These are phyloP conservation scores for Cirrhinus molitorella DNA, from an alignment of 2,797 vertebrate genomes.

Conservation along the genomic window DNA sequence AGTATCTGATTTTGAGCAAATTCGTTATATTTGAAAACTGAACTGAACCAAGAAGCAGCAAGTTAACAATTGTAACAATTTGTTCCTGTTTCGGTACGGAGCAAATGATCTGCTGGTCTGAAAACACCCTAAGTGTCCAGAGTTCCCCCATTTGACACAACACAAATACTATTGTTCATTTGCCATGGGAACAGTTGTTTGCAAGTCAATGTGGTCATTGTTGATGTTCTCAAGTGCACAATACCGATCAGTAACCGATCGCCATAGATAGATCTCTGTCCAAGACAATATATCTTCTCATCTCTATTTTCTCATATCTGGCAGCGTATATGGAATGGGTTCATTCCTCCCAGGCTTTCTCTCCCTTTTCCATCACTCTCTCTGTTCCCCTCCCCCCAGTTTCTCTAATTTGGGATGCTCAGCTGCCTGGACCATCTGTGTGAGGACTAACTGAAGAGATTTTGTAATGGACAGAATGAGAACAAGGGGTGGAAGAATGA, in stretches of 20 bases:
- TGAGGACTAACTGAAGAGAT: constrained; percentile 76
- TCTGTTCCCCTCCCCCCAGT: constrained; percentile 57
- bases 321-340: constrained; percentile 29
- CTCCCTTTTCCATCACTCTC: constrained; percentile 32
- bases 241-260: background rate
- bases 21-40: background rate
- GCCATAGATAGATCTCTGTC: background rate
- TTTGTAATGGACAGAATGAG: constrained; percentile 57
- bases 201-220: constrained; percentile 9
- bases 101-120: background rate
- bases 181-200: constrained; percentile 13
- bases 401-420: constrained; percentile 71
- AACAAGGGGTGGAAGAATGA: constrained; percentile 60
- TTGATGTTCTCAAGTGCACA: constrained; percentile 6
- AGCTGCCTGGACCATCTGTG: constrained; percentile 84
- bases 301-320: constrained; percentile 39
- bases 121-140: background rate
- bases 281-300: constrained; percentile 26
- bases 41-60: background rate
- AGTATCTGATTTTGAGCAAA: background rate
- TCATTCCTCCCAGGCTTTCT: constrained; percentile 50
- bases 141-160: background rate
- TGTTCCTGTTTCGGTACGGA: background rate
- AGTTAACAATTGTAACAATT: background rate
- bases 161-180: background rate